Conservation (phyloP, 2,113 vertebrate genomes). For the Cyphomyrus discorhynchus region DNA sequence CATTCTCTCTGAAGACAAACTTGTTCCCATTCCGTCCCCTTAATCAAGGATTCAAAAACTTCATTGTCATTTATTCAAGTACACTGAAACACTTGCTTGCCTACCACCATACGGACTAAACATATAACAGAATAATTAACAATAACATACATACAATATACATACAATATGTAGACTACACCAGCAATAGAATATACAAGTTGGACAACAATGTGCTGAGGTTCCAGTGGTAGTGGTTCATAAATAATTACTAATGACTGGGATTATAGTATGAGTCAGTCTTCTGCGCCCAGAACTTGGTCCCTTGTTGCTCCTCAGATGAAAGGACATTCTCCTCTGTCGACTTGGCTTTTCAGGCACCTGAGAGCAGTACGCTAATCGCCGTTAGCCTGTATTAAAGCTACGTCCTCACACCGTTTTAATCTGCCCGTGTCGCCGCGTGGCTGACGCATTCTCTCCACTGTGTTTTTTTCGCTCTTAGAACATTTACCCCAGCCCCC, state of each 20-base stretch:
- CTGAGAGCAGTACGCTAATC: not conserved
- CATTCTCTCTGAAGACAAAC: not conserved
- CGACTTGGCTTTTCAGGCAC: not conserved
- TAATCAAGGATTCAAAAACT: not conserved
- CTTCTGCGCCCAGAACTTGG: not conserved
- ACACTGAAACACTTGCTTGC: not conserved
- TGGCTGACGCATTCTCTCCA: not conserved
- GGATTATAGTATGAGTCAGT: not conserved
- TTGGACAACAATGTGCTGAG: not conserved
- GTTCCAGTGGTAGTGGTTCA: not conserved
- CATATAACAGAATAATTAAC: not conserved
- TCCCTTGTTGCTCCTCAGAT: not conserved
- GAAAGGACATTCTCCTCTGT: not conserved
- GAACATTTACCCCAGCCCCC: not conserved
- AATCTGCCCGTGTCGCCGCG: not conserved
- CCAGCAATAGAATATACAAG: not conserved
- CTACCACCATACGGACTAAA: not conserved
- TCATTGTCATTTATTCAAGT: not conserved
- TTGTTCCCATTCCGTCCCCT: not conserved
- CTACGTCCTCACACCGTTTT: not conserved
- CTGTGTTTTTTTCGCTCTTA: not conserved
- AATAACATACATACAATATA: not conserved
- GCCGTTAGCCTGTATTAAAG: not conserved
- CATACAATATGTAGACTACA: not conserved
- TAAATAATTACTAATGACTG: not conserved